phyloP scores from a whole-genome alignment of 2,113 vertebrate genomes.

The Cephalopterus ornatus region DNA sequence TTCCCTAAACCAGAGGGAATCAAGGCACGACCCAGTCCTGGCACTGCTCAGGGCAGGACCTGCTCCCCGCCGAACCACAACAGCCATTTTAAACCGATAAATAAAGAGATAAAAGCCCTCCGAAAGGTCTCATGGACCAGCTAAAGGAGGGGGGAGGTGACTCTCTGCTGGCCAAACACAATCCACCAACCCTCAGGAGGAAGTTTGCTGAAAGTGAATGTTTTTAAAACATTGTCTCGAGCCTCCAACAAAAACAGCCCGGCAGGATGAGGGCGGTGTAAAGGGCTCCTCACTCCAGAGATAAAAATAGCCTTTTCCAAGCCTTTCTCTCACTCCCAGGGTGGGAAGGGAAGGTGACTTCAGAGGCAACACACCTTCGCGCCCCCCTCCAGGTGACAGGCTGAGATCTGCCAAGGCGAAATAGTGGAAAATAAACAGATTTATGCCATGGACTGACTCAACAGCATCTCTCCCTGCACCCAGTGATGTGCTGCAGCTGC shows the following conservation, averaged over 20 bases:
- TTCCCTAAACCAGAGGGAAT: background rate
- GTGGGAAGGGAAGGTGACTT: background rate
- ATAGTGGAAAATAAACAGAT: accelerated
- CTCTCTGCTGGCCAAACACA: background rate
- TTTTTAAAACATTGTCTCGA: background rate
- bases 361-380: background rate
- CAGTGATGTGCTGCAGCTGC: background rate
- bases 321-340: background rate
- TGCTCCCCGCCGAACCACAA: accelerated
- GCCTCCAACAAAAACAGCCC: conserved; percentile 1
- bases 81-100: background rate
- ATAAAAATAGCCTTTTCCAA: conserved; percentile 13
- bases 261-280: background rate
- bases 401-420: background rate
- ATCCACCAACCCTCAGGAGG: background rate
- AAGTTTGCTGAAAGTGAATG: background rate
- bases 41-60: background rate
- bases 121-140: accelerated
- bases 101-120: background rate
- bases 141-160: background rate
- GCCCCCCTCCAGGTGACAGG: background rate
- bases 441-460: accelerated
- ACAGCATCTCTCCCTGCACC: background rate
- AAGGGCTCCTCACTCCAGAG: background rate
- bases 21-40: accelerated